Evolutionary conservation across 2,113 vertebrate species (phyloP).

Genomic region (Hippocampus abdominalis): DNA sequence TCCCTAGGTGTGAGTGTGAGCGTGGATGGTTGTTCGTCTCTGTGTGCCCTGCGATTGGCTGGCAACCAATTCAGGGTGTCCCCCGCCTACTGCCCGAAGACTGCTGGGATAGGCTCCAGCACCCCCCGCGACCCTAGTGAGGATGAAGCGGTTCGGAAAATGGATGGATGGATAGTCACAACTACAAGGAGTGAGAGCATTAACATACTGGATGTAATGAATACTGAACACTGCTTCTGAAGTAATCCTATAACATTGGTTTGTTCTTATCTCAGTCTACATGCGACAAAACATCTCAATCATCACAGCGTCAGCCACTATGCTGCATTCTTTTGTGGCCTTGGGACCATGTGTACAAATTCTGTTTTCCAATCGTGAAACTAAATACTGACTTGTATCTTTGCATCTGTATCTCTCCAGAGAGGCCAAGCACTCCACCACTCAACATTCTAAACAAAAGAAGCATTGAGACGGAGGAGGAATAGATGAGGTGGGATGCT

Average conservation of each 20-base stretch:
- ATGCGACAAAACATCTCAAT: constrained; percentile 17
- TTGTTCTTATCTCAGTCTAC: neutral
- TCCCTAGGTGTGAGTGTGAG: no score
- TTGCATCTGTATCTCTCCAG: constrained; percentile 21
- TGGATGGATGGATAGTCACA: no score
- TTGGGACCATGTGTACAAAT: constrained; percentile 5
- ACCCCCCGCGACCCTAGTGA: no score
- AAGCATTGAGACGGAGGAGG: constrained; percentile 42
- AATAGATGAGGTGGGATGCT: constrained; percentile 28
- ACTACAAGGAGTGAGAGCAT: neutral
- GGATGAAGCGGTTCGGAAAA: no score
- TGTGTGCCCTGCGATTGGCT: no score
- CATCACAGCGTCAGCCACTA: constrained; percentile 10
- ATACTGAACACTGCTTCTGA: neutral
- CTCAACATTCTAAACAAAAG: constrained; percentile 48
- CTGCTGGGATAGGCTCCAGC: no score
- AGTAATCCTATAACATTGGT: neutral
- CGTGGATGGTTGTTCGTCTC: no score
- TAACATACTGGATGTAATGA: neutral
- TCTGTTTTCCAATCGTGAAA: constrained; percentile 17
- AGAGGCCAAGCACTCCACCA: constrained; percentile 25
- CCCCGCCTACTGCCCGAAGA: no score
- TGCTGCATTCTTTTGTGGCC: constrained; percentile 10
- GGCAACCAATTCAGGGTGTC: no score
- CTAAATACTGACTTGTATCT: constrained; percentile 31